phyloP scores from a whole-genome alignment of 1,140 invertebrate species.

The Scaptomyza graminum region DNA sequence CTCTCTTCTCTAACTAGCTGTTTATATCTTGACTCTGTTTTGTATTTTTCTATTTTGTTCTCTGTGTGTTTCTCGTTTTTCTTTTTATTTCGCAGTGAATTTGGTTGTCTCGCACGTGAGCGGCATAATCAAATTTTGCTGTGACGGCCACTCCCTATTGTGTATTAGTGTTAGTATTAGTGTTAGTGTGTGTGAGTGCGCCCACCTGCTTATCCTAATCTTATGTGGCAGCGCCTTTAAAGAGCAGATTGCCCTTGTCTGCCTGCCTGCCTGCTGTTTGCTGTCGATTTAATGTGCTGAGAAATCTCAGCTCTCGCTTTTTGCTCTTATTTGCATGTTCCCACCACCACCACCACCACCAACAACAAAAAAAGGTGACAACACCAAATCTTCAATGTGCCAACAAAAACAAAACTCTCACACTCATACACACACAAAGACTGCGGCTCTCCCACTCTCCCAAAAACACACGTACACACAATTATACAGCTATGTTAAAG shows the following conservation, averaged over 20 bases:
- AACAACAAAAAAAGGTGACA: slow-evolving; percentile 62
- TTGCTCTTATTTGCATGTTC: slow-evolving; percentile 71
- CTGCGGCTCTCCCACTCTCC: background rate
- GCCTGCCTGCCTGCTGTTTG: slow-evolving; percentile 35
- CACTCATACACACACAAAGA: slow-evolving; percentile 42
- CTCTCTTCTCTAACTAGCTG: slow-evolving; percentile 45
- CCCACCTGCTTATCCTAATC: slow-evolving; percentile 81
- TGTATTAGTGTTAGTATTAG: slow-evolving; percentile 17
- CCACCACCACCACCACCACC: slow-evolving; percentile 6
- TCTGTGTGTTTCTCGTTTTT: slow-evolving; percentile 59
- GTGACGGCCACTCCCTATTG: slow-evolving; percentile 64
- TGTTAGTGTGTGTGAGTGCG: slow-evolving; percentile 49
- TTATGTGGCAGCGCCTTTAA: slow-evolving; percentile 70
- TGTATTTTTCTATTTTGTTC: slow-evolving; percentile 36
- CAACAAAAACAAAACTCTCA: slow-evolving; percentile 76
- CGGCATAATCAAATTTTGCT: slow-evolving; percentile 76
- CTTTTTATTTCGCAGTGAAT: slow-evolving; percentile 81
- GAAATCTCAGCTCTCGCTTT: slow-evolving; percentile 66
- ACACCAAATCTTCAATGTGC: slow-evolving; percentile 79
- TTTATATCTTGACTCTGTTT: slow-evolving; percentile 34
- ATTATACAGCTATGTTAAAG: slow-evolving; percentile 17
- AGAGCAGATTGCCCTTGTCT: slow-evolving; percentile 59
- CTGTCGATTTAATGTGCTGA: slow-evolving; percentile 71
- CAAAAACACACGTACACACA: slow-evolving; percentile 5
- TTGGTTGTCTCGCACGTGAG: slow-evolving; percentile 83